A percentile compares a stretch with the other conserved stretches of the same genome.
Evolutionary conservation across 2,113 vertebrate genomes (phyloP).

Genomic region (Salvelinus fontinalis): DNA sequence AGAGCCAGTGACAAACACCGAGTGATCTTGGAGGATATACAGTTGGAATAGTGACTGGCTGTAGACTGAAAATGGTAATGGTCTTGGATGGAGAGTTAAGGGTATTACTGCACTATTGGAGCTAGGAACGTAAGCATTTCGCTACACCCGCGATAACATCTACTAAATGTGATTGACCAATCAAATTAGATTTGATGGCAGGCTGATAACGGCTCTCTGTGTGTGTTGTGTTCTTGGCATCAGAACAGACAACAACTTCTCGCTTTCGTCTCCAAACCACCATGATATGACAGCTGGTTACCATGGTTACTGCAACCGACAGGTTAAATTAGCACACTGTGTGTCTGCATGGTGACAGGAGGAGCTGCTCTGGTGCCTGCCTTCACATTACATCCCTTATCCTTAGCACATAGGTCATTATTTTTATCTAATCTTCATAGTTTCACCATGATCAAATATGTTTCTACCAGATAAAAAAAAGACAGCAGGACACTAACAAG

Average conservation of each 20-base stretch:
- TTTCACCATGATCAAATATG: too few species aligned
- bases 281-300: conserved; percentile 46
- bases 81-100: not conserved
- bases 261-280: conserved; percentile 44
- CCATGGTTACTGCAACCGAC: conserved; percentile 31
- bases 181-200: not conserved
- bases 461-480: too few species aligned
- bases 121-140: too few species aligned
- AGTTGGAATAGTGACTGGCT: too few species aligned
- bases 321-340: conserved; percentile 11
- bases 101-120: too few species aligned
- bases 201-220: not conserved
- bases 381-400: too few species aligned
- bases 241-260: conserved; percentile 46
- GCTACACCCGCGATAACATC: too few species aligned
- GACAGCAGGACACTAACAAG: not conserved
- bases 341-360: not conserved
- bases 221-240: conserved; percentile 16
- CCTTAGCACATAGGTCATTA: too few species aligned
- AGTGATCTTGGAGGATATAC: not conserved
- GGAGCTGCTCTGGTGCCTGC: too few species aligned
- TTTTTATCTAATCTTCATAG: too few species aligned
- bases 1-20: not conserved
- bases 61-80: too few species aligned
- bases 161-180: too few species aligned